Percentiles rank a stretch among this genome's conserved stretches.
These are phyloP conservation scores for Helicolenus hilgendorfi DNA, from an alignment of 2,797 vertebrate species.

Conservation along the genomic window DNA sequence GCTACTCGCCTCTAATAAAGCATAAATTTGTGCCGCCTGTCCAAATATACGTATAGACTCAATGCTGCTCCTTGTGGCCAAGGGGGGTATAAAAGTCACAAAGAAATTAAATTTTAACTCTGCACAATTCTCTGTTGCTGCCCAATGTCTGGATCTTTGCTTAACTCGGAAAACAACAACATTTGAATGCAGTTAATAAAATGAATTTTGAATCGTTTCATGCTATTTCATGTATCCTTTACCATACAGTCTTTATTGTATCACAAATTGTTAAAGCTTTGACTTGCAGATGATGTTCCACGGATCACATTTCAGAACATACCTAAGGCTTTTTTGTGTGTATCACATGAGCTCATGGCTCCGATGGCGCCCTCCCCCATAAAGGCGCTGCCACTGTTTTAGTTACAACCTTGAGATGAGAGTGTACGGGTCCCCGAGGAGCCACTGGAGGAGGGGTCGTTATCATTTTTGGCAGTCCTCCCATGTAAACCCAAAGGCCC, in stretches of 20 bases:
- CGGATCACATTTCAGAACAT: conserved; percentile 27
- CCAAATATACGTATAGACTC: neutral
- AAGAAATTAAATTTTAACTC: neutral
- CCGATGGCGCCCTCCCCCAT: neutral
- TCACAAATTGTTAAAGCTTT: neutral
- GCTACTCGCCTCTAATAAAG: neutral
- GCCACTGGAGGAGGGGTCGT: conserved; percentile 52
- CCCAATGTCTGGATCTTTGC: neutral
- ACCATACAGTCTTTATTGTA: neutral
- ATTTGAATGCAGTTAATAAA: neutral
- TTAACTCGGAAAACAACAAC: neutral
- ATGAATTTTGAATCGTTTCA: neutral
- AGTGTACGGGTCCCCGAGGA: conserved; percentile 41
- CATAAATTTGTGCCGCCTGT: neutral
- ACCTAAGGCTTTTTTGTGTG: neutral
- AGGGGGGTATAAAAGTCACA: neutral
- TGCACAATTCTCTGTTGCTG: neutral
- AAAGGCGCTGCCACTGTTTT: conserved; percentile 20
- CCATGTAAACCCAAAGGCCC: conserved; percentile 70
- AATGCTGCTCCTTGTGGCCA: neutral
- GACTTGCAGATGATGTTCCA: neutral
- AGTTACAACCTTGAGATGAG: conserved; percentile 72
- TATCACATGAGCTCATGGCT: conserved; percentile 5
- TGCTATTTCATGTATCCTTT: too few species aligned
- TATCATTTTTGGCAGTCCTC: conserved; percentile 78